Evolutionary conservation across 2,113 vertebrate genomes (phyloP).

Genomic region (Oncorhynchus tshawytscha): DNA sequence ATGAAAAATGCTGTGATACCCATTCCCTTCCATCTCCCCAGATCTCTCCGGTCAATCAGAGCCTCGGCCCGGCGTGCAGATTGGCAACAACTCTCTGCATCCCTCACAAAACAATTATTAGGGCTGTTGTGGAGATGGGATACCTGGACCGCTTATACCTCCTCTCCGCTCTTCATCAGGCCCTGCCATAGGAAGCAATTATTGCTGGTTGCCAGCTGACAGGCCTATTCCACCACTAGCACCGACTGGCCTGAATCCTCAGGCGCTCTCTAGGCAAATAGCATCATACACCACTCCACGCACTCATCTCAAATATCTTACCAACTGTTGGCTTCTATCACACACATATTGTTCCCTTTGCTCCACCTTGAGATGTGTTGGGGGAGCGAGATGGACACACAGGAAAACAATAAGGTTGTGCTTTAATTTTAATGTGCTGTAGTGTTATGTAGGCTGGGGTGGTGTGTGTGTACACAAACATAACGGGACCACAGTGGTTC

Average conservation of each 20-base stretch:
- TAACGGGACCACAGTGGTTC: neutral
- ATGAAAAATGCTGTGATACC: slow-evolving; percentile 56
- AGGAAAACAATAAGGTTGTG: slow-evolving; percentile 78
- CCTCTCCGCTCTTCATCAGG: slow-evolving; percentile 80
- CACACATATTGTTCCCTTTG: slow-evolving; percentile 89
- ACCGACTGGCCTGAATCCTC: slow-evolving; percentile 85
- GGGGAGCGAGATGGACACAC: slow-evolving; percentile 78
- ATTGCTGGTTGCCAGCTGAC: slow-evolving; percentile 95
- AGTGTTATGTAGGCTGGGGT: too few species aligned
- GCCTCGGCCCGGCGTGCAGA: slow-evolving; percentile 71
- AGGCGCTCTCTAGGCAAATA: slow-evolving; percentile 97
- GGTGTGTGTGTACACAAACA: neutral
- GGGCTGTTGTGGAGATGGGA: slow-evolving; percentile 86
- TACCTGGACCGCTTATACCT: slow-evolving; percentile 77
- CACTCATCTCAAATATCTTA: slow-evolving; percentile 92
- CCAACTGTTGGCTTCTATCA: slow-evolving; percentile 89
- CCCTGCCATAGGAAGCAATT: slow-evolving; percentile 99
- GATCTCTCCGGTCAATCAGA: slow-evolving; percentile 80
- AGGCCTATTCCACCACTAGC: slow-evolving; percentile 87
- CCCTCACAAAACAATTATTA: slow-evolving; percentile 89
- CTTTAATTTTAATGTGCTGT: slow-evolving; percentile 56
- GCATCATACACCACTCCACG: slow-evolving; percentile 88
- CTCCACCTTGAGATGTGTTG: slow-evolving; percentile 79
- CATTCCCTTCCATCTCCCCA: slow-evolving; percentile 12
- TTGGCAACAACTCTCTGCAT: slow-evolving; percentile 85